Base-by-base conservation (phyloP, 2,888 invertebrate genomes). In the Rhingia rostrata region DNA sequence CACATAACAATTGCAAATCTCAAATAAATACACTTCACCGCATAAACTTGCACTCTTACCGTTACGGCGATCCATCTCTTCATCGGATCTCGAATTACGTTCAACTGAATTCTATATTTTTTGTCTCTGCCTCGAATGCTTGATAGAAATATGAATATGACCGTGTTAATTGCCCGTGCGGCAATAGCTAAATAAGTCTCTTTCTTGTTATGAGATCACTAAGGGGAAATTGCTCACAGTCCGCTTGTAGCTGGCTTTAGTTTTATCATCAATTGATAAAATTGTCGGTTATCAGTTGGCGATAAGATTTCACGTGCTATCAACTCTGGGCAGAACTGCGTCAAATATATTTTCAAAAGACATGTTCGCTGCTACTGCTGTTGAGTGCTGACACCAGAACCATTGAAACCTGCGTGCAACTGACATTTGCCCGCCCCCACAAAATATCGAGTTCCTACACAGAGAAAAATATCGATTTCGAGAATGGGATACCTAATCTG, bases 251-350 rank as follows among this genome's bases (percentile, higher is more conserved):
- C 33, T 43, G 39, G 41, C 49, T 58, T 75, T 53, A n/a, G 22
- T 67, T 64, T 81, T 78, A 83, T 83, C 82, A 56, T 51, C 63
- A 39, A 45, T 78, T 83, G 82, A 83, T 83, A 83, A 79, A 72
- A 66, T 51, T 53, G 56, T 39, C 45, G 41, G 32, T 56, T 69
- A 78, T 72, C 77, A 67, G 54, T 73, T 32, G 43, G 35, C 10
- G 78, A 83, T 73, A 72, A 66, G 77, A n/a, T 56, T 67, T 61
- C 49, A 47, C 41, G 56, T 72, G 45, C 30, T 49, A n/a, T 61
- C 22, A 14, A 30, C 61, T 66, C 41, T 22, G 22, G 5, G 41
- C 39, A 33, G 3, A 14, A 66, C 54, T 64, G 41, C 72, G 77
- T 82, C 70, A 72, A 66, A 63, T 47, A 14, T 43, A 2, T n/a